Evolutionary conservation across 2,888 invertebrate species (phyloP).

Genomic region (Notodonta dromedarius): DNA sequence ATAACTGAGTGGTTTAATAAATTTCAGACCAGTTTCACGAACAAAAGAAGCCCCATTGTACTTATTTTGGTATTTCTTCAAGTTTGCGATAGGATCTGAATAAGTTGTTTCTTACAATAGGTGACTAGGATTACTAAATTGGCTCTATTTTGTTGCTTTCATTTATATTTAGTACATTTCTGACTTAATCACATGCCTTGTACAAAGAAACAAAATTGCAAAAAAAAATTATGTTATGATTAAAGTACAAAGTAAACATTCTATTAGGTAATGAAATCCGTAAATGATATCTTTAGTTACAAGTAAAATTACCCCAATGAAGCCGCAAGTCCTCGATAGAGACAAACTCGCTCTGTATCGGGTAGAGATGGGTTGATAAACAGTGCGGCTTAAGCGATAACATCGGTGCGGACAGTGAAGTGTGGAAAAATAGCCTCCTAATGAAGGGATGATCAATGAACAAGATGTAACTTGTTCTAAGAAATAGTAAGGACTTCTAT

Average conservation of each 20-base stretch:
- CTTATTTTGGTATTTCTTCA: not conserved
- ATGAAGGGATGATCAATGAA: slow-evolving; percentile 30
- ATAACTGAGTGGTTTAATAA: slow-evolving; percentile 2
- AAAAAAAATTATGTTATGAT: too few species aligned
- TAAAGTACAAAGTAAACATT: too few species aligned
- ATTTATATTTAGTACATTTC: not conserved
- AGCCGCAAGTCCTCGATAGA: too few species aligned
- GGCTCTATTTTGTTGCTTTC: not conserved
- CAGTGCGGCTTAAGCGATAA: slow-evolving; percentile 61
- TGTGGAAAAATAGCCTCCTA: slow-evolving; percentile 40
- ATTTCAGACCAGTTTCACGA: not conserved
- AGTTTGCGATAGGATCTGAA: not conserved
- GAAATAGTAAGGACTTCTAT: not conserved
- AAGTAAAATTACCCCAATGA: too few species aligned
- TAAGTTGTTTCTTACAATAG: not conserved
- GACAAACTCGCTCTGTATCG: not conserved
- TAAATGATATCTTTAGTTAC: too few species aligned
- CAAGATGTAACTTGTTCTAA: not conserved
- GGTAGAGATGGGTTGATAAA: slow-evolving; percentile 64
- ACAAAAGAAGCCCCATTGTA: slow-evolving; percentile 6
- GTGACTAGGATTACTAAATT: not conserved
- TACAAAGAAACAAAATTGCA: too few species aligned
- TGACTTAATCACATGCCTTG: too few species aligned
- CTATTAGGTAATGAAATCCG: too few species aligned
- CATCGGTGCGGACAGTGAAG: slow-evolving; percentile 41